phyloP scores from a whole-genome alignment of 2,797 vertebrate species.

The Alcedo quadribrachys region DNA sequence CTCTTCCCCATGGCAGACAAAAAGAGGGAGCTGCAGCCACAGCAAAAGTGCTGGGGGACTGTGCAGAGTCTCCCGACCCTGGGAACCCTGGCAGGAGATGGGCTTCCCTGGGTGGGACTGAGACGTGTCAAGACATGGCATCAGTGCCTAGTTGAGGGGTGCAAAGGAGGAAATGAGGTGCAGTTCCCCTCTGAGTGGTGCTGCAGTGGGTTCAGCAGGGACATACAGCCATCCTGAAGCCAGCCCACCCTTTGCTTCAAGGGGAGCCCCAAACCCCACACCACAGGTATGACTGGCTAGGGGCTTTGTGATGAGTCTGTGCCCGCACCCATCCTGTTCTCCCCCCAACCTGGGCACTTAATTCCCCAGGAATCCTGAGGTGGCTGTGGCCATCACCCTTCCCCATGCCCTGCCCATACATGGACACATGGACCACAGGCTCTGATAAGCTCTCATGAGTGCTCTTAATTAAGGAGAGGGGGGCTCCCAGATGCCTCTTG shows the following conservation, averaged over 20 bases:
- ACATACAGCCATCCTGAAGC: background rate
- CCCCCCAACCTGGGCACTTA: too few species aligned
- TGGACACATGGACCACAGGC: background rate
- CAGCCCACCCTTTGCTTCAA: accelerated
- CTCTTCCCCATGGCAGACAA: background rate
- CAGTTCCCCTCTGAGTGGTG: accelerated
- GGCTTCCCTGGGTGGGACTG: accelerated
- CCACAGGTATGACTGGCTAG: too few species aligned
- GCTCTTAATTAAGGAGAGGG: constrained; percentile 35
- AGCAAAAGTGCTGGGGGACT: background rate
- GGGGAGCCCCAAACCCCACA: background rate
- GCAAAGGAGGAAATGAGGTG: accelerated
- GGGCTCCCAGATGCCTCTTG: background rate
- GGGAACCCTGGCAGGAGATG: accelerated
- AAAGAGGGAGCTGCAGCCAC: background rate
- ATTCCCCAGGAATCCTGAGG: background rate
- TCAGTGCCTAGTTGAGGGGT: background rate
- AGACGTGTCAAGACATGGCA: background rate
- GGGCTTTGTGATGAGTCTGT: background rate
- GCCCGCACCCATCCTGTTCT: background rate
- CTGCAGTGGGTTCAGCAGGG: background rate
- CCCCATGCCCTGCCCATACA: background rate
- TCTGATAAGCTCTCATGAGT: background rate
- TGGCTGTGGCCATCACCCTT: accelerated
- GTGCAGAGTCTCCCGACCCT: background rate